phyloP scores from a whole-genome alignment of 2,888 invertebrate genomes.

The Strigamia crassipes region DNA sequence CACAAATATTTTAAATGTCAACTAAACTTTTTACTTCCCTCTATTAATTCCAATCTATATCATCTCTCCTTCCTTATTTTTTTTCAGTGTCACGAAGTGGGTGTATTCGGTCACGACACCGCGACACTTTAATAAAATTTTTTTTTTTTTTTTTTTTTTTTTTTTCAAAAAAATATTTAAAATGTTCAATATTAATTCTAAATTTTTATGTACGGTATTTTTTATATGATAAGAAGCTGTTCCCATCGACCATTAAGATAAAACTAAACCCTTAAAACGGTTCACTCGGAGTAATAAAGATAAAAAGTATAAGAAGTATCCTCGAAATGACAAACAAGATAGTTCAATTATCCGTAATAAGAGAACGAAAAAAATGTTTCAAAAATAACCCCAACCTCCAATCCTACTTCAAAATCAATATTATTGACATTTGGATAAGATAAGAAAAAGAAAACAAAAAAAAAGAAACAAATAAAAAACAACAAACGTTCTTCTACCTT shows the following conservation, averaged over 20 bases:
- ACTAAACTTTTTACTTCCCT: background rate
- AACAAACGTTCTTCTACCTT: background rate
- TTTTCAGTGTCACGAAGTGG: slow-evolving; percentile 7
- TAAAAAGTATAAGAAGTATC: background rate
- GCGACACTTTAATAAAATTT: background rate
- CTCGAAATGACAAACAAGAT: background rate
- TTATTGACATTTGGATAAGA: background rate
- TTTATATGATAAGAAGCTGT: background rate
- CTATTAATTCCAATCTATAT: background rate
- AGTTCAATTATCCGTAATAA: background rate
- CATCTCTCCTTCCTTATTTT: slow-evolving; percentile 1
- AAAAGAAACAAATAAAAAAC: background rate
- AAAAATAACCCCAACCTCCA: background rate
- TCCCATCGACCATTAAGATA: background rate
- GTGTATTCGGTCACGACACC: background rate
- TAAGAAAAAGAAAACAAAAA: background rate
- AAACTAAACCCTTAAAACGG: background rate
- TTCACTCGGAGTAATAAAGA: background rate
- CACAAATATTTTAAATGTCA: slow-evolving; percentile 30
- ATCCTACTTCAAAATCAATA: slow-evolving; percentile 10
- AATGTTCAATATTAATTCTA: background rate
- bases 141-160: too few species aligned
- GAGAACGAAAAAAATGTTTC: background rate
- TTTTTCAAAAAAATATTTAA: too few species aligned
- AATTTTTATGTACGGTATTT: background rate